Percentiles rank a stretch among this genome's conserved stretches.
Evolutionary conservation across 2,113 vertebrate species (phyloP).

Genomic region (Nycticorax nycticorax): DNA sequence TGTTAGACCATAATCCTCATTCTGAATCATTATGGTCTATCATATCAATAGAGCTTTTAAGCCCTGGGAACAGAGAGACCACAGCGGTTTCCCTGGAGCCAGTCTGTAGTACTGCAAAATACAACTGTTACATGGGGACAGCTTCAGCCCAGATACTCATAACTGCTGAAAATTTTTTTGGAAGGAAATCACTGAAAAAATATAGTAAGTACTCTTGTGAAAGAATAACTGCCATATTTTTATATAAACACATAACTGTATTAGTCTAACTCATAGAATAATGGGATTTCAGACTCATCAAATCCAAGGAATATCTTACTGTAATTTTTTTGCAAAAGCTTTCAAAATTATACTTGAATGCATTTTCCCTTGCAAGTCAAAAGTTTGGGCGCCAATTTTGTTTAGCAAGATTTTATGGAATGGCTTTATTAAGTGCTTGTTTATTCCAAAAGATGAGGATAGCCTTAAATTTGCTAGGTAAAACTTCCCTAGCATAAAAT

Average conservation of each 20-base stretch:
- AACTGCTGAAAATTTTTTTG: not conserved
- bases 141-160: not conserved
- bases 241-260: not conserved
- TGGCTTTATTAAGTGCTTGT: not conserved
- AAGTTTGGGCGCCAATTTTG: not conserved
- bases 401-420: not conserved
- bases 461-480: not conserved
- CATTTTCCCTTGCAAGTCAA: not conserved
- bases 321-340: not conserved
- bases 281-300: not conserved
- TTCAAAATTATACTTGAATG: not conserved
- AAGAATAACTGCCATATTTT: not conserved
- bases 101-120: constrained; percentile 10
- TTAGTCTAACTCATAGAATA: not conserved
- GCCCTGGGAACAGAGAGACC: constrained; percentile 1
- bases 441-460: not conserved
- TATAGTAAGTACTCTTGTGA: not conserved
- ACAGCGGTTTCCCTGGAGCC: constrained; percentile 27
- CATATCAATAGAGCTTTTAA: constrained; percentile 10
- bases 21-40: constrained; percentile 37
- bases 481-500: not conserved
- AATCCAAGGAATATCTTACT: not conserved
- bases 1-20: constrained; percentile 45
- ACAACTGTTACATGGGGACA: not conserved
- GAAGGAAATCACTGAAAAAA: not conserved